Percentiles rank a stretch among this genome's conserved stretches.
Evolutionary conservation across 2,797 vertebrate genomes (phyloP).

Genomic region (Dromococcyx pavoninus): DNA sequence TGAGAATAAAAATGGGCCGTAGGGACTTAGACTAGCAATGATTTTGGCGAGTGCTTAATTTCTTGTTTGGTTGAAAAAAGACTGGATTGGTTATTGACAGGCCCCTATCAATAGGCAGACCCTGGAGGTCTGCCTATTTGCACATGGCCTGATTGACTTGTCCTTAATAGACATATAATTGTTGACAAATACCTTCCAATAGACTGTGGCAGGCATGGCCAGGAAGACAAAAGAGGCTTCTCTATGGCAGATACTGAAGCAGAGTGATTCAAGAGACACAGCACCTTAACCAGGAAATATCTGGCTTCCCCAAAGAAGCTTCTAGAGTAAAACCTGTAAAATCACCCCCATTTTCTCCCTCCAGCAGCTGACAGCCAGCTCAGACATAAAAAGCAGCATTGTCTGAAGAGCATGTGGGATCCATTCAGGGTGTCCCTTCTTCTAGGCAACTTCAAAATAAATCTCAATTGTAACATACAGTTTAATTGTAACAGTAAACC

Average conservation of each 20-base stretch:
- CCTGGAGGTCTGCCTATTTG: constrained; percentile 89
- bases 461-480: neutral
- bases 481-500: neutral
- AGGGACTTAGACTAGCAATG: constrained; percentile 68
- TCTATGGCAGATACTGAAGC: neutral
- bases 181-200: constrained; percentile 98
- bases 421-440: neutral
- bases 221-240: constrained; percentile 66
- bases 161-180: constrained; percentile 99
- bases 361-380: neutral
- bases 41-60: constrained; percentile 81
- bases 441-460: neutral
- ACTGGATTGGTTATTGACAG: constrained; percentile 91
- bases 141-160: constrained; percentile 95
- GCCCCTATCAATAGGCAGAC: constrained; percentile 87
- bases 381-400: neutral
- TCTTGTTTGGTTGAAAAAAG: constrained; percentile 83
- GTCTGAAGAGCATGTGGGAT: neutral
- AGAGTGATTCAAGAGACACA: neutral
- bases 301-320: neutral
- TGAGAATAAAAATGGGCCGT: neutral
- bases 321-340: neutral
- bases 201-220: constrained; percentile 81
- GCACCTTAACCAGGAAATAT: neutral
- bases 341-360: fast-evolving